A percentile compares a stretch with the other conserved stretches of the same genome.
These are phyloP conservation scores for Caenorhabditis japonica DNA, from an alignment of 2,888 invertebrate species.

Conservation along the genomic window DNA sequence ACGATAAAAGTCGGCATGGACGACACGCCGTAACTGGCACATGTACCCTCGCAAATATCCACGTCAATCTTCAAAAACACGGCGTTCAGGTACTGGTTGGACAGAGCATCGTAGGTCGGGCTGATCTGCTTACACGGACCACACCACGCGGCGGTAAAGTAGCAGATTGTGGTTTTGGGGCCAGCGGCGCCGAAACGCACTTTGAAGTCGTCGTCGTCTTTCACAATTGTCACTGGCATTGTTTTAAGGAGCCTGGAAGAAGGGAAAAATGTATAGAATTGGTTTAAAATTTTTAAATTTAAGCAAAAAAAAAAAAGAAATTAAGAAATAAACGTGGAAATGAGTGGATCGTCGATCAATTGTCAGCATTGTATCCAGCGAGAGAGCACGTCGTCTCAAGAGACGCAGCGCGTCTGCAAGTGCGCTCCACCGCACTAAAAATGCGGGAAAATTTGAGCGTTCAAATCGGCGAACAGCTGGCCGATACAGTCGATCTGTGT, in stretches of 20 bases:
- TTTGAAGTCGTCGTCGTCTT: slow-evolving; percentile 66
- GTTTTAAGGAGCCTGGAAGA: background rate
- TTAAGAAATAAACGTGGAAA: background rate
- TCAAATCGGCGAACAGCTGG: too few species aligned
- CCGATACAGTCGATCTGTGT: too few species aligned
- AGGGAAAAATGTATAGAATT: background rate
- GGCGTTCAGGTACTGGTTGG: slow-evolving; percentile 88
- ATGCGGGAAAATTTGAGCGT: slow-evolving; percentile 35
- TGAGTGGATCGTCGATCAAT: slow-evolving; percentile 33
- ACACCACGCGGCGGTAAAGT: slow-evolving; percentile 81
- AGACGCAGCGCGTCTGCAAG: slow-evolving; percentile 19
- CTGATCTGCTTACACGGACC: slow-evolving; percentile 95
- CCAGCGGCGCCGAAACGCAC: slow-evolving; percentile 62
- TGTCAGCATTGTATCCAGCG: slow-evolving; percentile 25
- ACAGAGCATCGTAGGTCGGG: slow-evolving; percentile 90
- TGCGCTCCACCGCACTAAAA: slow-evolving; percentile 42
- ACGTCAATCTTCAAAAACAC: slow-evolving; percentile 90
- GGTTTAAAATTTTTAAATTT: background rate
- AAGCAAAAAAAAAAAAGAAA: background rate
- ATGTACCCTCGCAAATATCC: slow-evolving; percentile 80
- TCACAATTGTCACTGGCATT: slow-evolving; percentile 69
- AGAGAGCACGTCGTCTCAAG: background rate
- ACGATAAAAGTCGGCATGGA: slow-evolving; percentile 99
- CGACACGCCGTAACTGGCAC: slow-evolving; percentile 86
- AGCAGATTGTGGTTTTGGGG: slow-evolving; percentile 70